Base-by-base conservation (phyloP, 2,888 invertebrate species). In the Rotaria socialis region DNA sequence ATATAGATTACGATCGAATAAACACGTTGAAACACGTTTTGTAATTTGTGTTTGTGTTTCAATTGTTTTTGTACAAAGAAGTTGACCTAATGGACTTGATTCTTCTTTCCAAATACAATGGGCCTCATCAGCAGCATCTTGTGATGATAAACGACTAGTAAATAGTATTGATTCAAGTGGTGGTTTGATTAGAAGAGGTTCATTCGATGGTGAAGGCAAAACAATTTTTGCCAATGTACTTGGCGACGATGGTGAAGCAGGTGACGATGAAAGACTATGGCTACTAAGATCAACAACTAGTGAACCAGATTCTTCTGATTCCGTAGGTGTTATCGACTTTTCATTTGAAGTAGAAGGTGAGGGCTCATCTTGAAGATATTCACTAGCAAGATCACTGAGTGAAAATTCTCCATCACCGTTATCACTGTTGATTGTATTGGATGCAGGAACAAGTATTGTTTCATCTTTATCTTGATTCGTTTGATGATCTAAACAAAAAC, bases 81-180 rank as follows among this genome's bases (percentile, higher is more conserved):
- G n/a, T 80, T 80, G 80, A 43, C 80, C 80, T 47, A 80, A 80
- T n/a, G 1, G 2, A 80, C 80, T 80, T 80, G 80, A n/a, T 19
- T 35, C 35, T 24, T 43, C 14, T n/a, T 47, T 47, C 47, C 47
- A 47, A 24, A 47, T 80, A 41, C 67, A 14, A 47, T 80, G n/a
- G 22, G 22, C 43, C 35, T 80, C 47, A n/a, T 67, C 67, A 5
- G 35, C 67, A 16, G 67, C 67, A 67, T 80, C 47, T 47, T 80
- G 24, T 3, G 47, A n/a, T n/a, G 47, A 24, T 80, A 80, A 80
- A 24, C 43, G 10, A 47, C 14, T 47, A 6, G 80, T n/a, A 47
- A 80, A 80, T 11, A 80, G 47, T 80, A 80, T 80, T 8, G 43
- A 10, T 67, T 67, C 67, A 67, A 67, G 35, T 67, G 35, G 67